Base-by-base conservation (phyloP, 2,113 vertebrate genomes). In the Alexandromys fortis region DNA sequence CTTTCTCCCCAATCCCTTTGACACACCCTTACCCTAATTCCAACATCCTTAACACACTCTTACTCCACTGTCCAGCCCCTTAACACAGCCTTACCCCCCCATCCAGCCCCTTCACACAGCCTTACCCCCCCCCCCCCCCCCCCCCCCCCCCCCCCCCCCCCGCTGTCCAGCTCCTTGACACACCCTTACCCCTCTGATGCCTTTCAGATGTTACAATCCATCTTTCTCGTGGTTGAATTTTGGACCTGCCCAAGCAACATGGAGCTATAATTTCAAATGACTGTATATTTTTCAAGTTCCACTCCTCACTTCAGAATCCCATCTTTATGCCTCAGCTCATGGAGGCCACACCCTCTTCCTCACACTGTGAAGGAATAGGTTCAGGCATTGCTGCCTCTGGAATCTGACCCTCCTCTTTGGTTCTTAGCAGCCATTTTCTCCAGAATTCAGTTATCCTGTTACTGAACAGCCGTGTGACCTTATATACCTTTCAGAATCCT, bases 191-290 rank as follows among this genome's bases (percentile, higher is more conserved):
- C 3, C 24, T 33, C 79, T 17, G 24, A 45, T 72, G 10, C 65
- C 63, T 91, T 83, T 83, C 72, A 87, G 47, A 52, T 17, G 16
- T 70, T 19, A 63, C n/a, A 45, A 1, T 10, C 21, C 35, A 55
- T 38, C 42, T 35, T 88, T 4, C 24, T 45, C 1, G 3, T 26
- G 12, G 24, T 77, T 47, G 77, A 68, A 38, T 33, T 73, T 76
- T 38, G 72, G 7, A 21, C 45, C 6, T 67, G n/a, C 35, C 82
- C 10, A 96, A 87, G 93, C 70, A 52, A 90, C 22, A 72, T 3
- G 38, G 21, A 14, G 19, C 38, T 88, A 49, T 72, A 81, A 95
- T 92, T 96, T 96, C n/a, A 67, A 70, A 28, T 61, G 67, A 47
- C 19, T 82, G 79, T 33, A 89, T 61, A 10, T 4, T 58, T 76